phyloP scores from a whole-genome alignment of 2,113 vertebrate genomes.

The Chamaea fasciata region DNA sequence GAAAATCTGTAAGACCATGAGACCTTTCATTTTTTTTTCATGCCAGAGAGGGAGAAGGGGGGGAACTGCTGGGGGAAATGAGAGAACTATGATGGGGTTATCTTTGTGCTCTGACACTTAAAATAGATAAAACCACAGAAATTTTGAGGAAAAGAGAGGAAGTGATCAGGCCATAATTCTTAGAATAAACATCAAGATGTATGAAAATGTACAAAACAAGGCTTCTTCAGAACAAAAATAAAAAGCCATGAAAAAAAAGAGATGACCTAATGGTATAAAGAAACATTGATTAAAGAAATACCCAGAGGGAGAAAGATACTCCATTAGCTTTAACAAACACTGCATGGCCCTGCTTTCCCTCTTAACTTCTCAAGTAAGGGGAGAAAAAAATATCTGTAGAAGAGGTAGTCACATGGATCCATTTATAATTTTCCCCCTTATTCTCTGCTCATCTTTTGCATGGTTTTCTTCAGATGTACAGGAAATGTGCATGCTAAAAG shows the following conservation, averaged over 20 bases:
- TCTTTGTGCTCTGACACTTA: conserved; percentile 19
- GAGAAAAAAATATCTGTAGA: not conserved
- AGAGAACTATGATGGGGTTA: conserved; percentile 1
- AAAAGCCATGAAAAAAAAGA: not conserved
- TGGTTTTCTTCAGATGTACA: not conserved
- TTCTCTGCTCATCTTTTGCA: not conserved
- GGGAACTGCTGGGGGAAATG: not conserved
- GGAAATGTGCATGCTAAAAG: not conserved
- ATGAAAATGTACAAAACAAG: conserved; percentile 44
- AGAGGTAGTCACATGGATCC: conserved; percentile 25
- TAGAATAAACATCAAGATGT: conserved; percentile 5
- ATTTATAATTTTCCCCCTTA: conserved; percentile 15
- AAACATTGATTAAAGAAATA: conserved; percentile 54
- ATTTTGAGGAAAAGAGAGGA: conserved; percentile 41
- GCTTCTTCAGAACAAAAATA: conserved; percentile 12
- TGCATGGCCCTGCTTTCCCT: not conserved
- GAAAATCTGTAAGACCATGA: conserved; percentile 56
- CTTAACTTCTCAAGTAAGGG: not conserved
- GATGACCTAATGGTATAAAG: conserved; percentile 48
- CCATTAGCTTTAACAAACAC: not conserved
- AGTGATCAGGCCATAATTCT: conserved; percentile 19
- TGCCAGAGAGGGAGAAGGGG: not conserved
- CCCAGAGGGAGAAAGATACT: not conserved
- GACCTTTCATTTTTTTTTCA: conserved; percentile 64
- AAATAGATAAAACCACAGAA: conserved; percentile 25